Percentiles rank a stretch among this genome's conserved stretches.
Conservation (phyloP, 2,888 invertebrate species). For the Conistra vaccinii region DNA sequence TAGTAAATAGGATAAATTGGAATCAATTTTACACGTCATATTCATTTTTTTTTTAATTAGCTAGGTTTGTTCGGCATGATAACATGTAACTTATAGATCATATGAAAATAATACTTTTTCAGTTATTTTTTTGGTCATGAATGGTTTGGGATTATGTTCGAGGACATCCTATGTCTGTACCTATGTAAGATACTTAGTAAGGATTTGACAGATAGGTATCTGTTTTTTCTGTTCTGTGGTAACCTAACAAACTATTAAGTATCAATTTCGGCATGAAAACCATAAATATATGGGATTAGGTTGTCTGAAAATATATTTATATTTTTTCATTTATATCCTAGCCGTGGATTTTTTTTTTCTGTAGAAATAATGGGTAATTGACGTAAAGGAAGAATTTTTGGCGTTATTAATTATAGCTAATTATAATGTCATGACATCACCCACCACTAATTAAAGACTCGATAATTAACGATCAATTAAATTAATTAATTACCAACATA, state of each 20-base stretch:
- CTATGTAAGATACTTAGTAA: background rate
- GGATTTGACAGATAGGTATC: background rate
- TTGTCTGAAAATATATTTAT: no score
- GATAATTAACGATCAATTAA: background rate
- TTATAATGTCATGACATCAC: conserved; percentile 6
- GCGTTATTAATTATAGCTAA: background rate
- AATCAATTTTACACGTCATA: no score
- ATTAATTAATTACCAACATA: conserved; percentile 17
- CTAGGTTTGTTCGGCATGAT: no score
- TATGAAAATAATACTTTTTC: no score
- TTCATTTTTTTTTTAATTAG: no score
- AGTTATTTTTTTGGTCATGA: background rate
- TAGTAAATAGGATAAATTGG: no score
- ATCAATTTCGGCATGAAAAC: background rate
- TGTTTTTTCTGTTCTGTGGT: no score
- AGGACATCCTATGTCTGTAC: background rate
- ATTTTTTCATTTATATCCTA: no score
- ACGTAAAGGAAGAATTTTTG: background rate
- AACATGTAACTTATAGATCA: no score
- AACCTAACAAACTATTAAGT: background rate
- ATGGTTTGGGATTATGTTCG: background rate
- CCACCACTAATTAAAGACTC: background rate
- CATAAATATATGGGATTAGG: no score
- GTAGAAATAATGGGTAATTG: background rate
- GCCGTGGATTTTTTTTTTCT: no score